Percentiles rank a stretch among this genome's conserved stretches.
phyloP scores from a whole-genome alignment of 2,113 vertebrate genomes.

The Cottus gobio region DNA sequence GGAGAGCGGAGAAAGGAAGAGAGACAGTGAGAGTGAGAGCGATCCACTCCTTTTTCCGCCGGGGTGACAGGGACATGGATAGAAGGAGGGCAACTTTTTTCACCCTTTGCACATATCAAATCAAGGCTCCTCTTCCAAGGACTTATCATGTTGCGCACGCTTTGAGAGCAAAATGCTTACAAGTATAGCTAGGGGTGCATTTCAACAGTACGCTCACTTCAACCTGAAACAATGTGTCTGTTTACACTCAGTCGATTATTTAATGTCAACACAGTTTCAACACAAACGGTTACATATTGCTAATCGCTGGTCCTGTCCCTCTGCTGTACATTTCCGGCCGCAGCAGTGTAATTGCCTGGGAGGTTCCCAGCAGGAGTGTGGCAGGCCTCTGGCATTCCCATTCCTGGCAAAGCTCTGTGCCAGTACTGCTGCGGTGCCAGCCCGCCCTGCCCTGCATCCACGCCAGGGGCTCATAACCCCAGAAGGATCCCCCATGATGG shows the following conservation, averaged over 20 bases:
- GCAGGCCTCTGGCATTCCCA: conserved; percentile 70
- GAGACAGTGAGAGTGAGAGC: conserved; percentile 68
- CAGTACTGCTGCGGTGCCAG: conserved; percentile 62
- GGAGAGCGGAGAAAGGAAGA: conserved; percentile 71
- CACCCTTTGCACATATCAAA: conserved; percentile 69
- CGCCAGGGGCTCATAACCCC: conserved; percentile 66
- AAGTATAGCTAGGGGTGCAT: conserved; percentile 38
- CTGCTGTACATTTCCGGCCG: conserved; percentile 38
- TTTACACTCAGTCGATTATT: conserved; percentile 40
- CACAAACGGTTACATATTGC: conserved; percentile 34
- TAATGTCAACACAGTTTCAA: conserved; percentile 42
- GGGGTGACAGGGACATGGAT: conserved; percentile 72
- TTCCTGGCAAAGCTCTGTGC: conserved; percentile 64
- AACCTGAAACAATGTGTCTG: conserved; percentile 59
- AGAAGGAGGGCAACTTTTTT: conserved; percentile 76
- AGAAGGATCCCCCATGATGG: conserved; percentile 65
- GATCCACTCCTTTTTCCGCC: conserved; percentile 77
- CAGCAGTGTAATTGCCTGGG: conserved; percentile 71
- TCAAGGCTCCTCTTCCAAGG: conserved; percentile 72
- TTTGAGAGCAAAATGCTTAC: conserved; percentile 66
- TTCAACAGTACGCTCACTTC: conserved; percentile 48
- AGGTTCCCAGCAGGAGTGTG: conserved; percentile 73
- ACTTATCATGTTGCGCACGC: conserved; percentile 62
- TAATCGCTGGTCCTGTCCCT: conserved; percentile 41
- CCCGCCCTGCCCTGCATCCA: conserved; percentile 61